phyloP scores from a whole-genome alignment of 2,888 invertebrate genomes.

The Crocallis elinguaria region DNA sequence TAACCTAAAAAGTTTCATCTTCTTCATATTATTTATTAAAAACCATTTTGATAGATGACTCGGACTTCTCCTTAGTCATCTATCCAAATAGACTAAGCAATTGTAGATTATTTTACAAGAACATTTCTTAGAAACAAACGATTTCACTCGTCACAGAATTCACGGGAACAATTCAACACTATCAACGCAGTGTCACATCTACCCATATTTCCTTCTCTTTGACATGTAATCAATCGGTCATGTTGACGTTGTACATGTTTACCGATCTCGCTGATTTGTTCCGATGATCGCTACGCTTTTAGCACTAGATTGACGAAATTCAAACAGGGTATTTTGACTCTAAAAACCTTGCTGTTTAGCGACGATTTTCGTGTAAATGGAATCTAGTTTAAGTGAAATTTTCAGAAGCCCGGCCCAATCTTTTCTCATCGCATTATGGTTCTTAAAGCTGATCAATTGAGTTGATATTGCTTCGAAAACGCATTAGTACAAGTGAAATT shows the following conservation, averaged over 20 bases:
- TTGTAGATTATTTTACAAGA: too few relatives aligned
- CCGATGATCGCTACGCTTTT: constrained; percentile 38
- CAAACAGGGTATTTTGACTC: neutral
- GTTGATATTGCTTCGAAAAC: neutral
- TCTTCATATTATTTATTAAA: too few relatives aligned
- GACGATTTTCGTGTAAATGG: neutral
- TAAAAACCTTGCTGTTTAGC: neutral
- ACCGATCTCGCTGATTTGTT: constrained; percentile 41
- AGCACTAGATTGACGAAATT: constrained; percentile 5
- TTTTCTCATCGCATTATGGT: neutral
- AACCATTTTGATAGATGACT: too few relatives aligned
- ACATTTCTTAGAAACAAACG: too few relatives aligned
- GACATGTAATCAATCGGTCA: constrained; percentile 54
- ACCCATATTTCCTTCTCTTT: constrained; percentile 13
- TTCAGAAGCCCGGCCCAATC: neutral
- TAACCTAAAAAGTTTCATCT: too few relatives aligned
- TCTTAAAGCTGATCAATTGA: neutral
- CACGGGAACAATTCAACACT: neutral
- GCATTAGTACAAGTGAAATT: constrained; percentile 1
- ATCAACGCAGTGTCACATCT: constrained; percentile 18
- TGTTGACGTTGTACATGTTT: constrained; percentile 48
- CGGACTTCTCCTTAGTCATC: too few relatives aligned
- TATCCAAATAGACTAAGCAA: too few relatives aligned
- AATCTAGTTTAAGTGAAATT: neutral
- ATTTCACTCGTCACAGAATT: too few relatives aligned